These are phyloP conservation scores for Psilopsiagon aymara DNA, from an alignment of 2,113 vertebrate genomes.

Conservation along the genomic window DNA sequence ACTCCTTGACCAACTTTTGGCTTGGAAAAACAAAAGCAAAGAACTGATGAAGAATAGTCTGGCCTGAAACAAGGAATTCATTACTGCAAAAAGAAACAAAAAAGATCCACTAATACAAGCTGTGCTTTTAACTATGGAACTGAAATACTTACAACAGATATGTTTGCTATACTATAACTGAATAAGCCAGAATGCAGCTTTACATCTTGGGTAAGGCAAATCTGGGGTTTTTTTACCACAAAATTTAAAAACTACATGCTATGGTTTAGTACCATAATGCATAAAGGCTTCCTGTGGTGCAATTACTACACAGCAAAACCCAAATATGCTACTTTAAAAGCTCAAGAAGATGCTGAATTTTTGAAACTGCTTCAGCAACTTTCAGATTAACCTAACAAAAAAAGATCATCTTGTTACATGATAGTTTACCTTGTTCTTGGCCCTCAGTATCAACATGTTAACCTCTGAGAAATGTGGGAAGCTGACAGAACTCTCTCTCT, in stretches of 20 bases:
- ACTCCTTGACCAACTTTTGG: conserved; percentile 8
- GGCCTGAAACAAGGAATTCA: not conserved
- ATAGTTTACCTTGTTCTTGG: not conserved
- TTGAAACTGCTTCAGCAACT: not conserved
- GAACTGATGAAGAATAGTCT: not conserved
- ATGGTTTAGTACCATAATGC: not conserved
- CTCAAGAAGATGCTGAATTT: not conserved
- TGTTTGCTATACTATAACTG: not conserved
- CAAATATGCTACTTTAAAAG: not conserved
- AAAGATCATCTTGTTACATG: not conserved
- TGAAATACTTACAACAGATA: not conserved
- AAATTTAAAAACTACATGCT: not conserved
- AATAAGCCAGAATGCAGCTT: not conserved
- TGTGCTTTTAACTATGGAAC: not conserved
- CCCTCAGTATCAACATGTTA: not conserved
- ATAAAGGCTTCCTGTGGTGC: conserved; percentile 7
- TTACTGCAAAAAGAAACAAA: not conserved
- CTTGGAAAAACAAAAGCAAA: conserved; percentile 37
- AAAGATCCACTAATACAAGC: not conserved
- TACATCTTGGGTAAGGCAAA: not conserved
- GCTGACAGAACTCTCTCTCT: not conserved
- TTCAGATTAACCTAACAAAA: not conserved
- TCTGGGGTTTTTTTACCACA: not conserved
- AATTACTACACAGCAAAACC: not conserved
- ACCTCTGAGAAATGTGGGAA: not conserved